phyloP scores from a whole-genome alignment of 1,140 invertebrate genomes.

The Monomorium pharaonis region DNA sequence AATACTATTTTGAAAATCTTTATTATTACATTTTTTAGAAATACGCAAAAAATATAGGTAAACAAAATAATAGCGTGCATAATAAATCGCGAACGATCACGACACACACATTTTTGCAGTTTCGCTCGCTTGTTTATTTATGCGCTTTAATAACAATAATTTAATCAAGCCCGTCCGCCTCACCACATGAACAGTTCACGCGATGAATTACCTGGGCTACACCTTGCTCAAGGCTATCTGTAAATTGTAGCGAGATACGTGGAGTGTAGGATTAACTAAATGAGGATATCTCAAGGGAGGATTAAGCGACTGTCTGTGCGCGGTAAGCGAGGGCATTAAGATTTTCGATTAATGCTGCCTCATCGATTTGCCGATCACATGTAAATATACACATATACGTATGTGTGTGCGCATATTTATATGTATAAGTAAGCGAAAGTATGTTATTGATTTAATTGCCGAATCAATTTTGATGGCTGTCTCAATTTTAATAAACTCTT shows the following conservation, averaged over 20 bases:
- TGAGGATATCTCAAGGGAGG: conserved; percentile 74
- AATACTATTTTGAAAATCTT: neutral
- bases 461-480: neutral
- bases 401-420: no score
- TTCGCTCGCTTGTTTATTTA: neutral
- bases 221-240: conserved; percentile 54
- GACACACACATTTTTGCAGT: neutral
- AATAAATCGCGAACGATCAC: neutral
- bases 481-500: no score
- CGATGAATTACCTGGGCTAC: conserved; percentile 39
- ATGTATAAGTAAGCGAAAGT: no score
- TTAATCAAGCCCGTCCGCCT: conserved; percentile 32
- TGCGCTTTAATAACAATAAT: conserved; percentile 7
- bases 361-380: conserved; percentile 49
- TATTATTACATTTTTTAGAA: no score
- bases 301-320: conserved; percentile 77
- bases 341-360: conserved; percentile 71
- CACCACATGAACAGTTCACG: conserved; percentile 36
- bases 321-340: conserved; percentile 74
- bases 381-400: neutral
- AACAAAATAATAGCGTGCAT: neutral
- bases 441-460: neutral
- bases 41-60: neutral
- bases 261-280: conserved; percentile 71
- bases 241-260: conserved; percentile 45